A percentile compares a stretch with the other conserved stretches of the same genome.
Evolutionary conservation across 2,113 vertebrate genomes (phyloP).

Genomic region (Martes martes): DNA sequence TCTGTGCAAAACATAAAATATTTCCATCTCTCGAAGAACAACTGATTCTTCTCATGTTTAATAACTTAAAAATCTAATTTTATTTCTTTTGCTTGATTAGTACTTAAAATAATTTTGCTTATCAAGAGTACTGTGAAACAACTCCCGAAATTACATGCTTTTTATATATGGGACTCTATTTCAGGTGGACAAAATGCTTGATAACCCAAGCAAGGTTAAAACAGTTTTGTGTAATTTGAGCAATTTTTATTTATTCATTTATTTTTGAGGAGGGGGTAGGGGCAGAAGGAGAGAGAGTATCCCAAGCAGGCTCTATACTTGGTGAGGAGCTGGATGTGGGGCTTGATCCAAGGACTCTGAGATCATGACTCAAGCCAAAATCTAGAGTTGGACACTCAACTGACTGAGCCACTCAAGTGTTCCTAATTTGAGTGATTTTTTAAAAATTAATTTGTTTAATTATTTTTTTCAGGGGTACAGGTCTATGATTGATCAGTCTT

Average conservation of each 20-base stretch:
- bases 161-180: neutral
- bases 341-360: neutral
- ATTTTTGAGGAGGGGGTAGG: neutral
- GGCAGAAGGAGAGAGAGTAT: neutral
- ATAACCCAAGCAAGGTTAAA: neutral
- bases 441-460: no score
- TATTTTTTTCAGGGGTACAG: no score
- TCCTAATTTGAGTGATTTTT: neutral
- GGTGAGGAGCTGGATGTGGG: neutral
- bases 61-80: constrained; percentile 28
- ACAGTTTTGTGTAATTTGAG: neutral
- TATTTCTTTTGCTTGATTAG: neutral
- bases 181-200: neutral
- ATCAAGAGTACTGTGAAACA: neutral
- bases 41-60: neutral
- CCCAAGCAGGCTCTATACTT: neutral
- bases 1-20: neutral
- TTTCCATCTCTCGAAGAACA: neutral
- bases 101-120: neutral
- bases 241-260: neutral
- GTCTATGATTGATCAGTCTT: no score
- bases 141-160: neutral
- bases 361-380: neutral
- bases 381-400: neutral
- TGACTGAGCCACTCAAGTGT: neutral